A percentile compares a stretch with the other conserved stretches of the same genome.
Conservation (phyloP, 2,888 invertebrate genomes). For the Agrochola lota region DNA sequence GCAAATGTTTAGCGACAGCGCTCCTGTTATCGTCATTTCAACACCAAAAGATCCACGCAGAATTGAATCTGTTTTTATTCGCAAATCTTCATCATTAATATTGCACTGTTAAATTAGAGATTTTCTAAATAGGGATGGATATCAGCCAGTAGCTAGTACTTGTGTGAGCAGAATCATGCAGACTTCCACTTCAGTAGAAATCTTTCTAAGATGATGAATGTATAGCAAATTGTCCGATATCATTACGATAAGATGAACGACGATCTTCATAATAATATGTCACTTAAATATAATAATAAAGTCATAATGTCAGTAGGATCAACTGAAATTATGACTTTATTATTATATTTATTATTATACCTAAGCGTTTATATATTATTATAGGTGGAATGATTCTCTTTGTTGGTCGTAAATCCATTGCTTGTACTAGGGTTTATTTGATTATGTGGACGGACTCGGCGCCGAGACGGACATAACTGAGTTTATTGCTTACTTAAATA, state of each 20-base stretch:
- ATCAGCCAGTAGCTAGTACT: no score
- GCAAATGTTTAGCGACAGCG: no score
- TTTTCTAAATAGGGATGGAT: no score
- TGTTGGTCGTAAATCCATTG: constrained; percentile 80
- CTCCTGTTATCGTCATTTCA: no score
- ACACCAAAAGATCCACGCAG: no score
- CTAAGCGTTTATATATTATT: constrained; percentile 65
- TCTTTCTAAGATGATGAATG: neutral
- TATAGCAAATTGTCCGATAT: neutral
- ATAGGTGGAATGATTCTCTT: constrained; percentile 71
- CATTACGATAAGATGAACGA: neutral
- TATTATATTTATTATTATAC: no score
- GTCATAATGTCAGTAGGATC: constrained; percentile 29
- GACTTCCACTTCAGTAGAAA: no score
- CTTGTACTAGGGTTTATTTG: constrained; percentile 80
- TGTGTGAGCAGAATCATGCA: no score
- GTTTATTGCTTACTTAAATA: constrained; percentile 82
- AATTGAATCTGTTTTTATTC: no score
- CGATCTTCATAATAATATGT: neutral
- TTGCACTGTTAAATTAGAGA: no score
- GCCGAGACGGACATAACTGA: constrained; percentile 77
- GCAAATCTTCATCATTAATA: no score
- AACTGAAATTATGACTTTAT: no score
- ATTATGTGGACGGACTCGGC: constrained; percentile 78
- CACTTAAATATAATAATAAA: constrained; percentile 33